Percentiles rank a stretch among this genome's conserved stretches.
Conservation (phyloP, 92 coral and sea anemone genomes). For the Siderastrea siderea region DNA sequence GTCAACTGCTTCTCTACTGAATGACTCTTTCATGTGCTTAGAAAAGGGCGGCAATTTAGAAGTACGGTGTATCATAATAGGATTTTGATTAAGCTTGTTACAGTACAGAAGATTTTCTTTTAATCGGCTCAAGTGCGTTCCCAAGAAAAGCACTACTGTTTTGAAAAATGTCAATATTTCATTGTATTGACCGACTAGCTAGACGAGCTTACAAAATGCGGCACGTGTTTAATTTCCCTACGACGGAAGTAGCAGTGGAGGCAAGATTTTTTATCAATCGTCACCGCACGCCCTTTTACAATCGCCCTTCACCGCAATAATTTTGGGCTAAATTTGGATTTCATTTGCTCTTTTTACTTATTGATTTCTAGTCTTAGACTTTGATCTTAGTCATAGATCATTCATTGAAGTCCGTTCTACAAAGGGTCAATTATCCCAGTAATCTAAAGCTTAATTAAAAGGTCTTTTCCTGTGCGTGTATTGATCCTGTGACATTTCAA, state of each 20-base stretch:
- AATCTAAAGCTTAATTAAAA: too few relatives aligned
- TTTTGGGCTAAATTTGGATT: constrained; percentile 16
- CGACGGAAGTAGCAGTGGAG: constrained; percentile 24
- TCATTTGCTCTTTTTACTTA: neutral
- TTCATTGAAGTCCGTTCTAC: too few relatives aligned
- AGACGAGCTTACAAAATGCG: neutral
- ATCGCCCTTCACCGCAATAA: neutral
- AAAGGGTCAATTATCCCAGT: too few relatives aligned
- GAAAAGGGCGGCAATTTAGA: neutral
- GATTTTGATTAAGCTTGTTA: constrained; percentile 24
- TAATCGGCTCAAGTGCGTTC: neutral
- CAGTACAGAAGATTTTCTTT: constrained; percentile 4
- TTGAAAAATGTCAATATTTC: neutral
- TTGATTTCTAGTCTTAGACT: neutral
- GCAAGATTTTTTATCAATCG: neutral
- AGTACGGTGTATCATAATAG: neutral
- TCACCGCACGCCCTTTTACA: neutral
- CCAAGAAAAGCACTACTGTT: neutral
- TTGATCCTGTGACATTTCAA: too few relatives aligned
- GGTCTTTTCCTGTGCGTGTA: too few relatives aligned
- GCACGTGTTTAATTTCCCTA: neutral
- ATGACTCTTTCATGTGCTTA: neutral
- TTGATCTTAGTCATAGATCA: too few relatives aligned
- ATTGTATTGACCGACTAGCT: neutral
- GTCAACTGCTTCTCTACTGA: neutral